Conservation (phyloP, 2,797 vertebrate genomes). For the Rallus crepitans region DNA sequence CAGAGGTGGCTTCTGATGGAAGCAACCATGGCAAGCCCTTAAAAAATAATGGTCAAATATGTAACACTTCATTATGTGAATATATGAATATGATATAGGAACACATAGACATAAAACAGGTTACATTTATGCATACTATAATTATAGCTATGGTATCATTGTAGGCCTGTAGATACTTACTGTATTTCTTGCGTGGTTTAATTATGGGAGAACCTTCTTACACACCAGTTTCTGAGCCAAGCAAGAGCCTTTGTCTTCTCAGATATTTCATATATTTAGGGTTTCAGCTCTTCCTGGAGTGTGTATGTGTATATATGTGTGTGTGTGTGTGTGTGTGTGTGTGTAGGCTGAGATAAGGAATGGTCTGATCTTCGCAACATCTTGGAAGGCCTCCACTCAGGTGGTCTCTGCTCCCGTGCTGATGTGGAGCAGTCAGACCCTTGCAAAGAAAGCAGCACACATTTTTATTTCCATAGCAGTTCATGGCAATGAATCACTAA, state of each 20-base stretch:
- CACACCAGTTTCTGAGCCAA: neutral
- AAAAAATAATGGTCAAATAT: neutral
- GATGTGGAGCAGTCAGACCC: neutral
- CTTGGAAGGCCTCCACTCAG: neutral
- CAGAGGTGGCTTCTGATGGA: neutral
- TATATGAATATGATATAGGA: neutral
- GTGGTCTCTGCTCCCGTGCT: neutral
- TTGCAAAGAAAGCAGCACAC: neutral
- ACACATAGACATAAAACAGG: neutral
- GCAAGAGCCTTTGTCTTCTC: neutral
- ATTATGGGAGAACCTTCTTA: neutral
- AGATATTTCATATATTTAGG: neutral
- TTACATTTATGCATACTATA: neutral
- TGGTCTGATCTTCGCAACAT: neutral
- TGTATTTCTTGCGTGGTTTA: neutral
- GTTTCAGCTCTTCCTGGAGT: neutral
- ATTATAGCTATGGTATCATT: neutral
- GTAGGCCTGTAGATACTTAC: neutral
- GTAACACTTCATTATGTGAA: neutral
- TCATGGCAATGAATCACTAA: neutral
- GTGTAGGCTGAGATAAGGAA: neutral
- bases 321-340: too few species aligned
- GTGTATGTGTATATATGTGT: fast-evolving
- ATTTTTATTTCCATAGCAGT: neutral
- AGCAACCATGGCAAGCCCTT: neutral